Base-by-base conservation (phyloP, 2,797 vertebrate species). In the Rhynchonycteris naso region DNA sequence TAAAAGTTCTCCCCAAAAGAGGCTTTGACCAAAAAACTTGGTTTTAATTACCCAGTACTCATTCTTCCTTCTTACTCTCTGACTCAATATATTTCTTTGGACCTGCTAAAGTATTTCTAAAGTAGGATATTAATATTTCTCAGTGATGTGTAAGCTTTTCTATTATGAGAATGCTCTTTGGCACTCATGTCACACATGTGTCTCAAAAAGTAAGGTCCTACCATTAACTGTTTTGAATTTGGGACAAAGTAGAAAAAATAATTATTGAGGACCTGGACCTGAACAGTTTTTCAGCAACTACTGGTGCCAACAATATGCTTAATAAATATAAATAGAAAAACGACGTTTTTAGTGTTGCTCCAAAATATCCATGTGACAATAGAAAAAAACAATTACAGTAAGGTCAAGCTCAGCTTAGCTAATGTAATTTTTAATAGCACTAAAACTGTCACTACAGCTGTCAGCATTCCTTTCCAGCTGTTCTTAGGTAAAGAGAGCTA, bases 221-320 rank as follows among this genome's bases (percentile, higher is more conserved):
- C 0, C 50, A 47, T 71, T 82, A 79, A 50, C 22, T 76, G 21
- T 65, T 82, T n/a, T 61, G 5, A 85, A 88, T 72, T 76, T 6
- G 50, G 13, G 15, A 66, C 76, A 95, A 79, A 95, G 5, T 13
- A 86, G 24, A 79, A 21, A 66, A 76, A 63, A 24, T 1, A 66
- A 47, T 50, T 66, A 63, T 50, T 80, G 16, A 84, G 66, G 21
- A 85, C 79, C 2, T 61, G 18, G 21, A 85, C 79, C 2, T 61
- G 18, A 43, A 84, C n/a, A 33, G 19, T 92, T 56, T 88, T 35
- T 12, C 79, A 94, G 58, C 90, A 92, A 66, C 43, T 74, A 81
- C 54, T 30, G 11, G 5, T 0, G 16, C 7, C 54, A 72, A 63
- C 9, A n/a, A 8, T 59, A 1, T 71, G 22, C 68, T 87, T 79